These are phyloP conservation scores for Melanotaenia maccullochi DNA, from an alignment of 2,797 vertebrate species.

Conservation along the genomic window DNA sequence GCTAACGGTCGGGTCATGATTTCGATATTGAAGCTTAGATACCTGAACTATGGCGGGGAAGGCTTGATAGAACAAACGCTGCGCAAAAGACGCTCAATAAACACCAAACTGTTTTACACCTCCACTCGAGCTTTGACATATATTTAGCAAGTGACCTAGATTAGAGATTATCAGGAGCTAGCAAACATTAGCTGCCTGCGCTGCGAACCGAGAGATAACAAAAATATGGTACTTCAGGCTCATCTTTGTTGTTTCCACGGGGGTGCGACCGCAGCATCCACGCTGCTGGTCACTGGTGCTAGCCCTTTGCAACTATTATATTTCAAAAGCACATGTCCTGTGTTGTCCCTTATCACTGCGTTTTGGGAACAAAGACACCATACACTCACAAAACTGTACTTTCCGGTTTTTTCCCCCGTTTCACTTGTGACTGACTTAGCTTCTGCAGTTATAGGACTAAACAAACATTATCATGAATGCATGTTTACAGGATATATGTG, in stretches of 20 bases:
- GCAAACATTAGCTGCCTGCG: slow-evolving; percentile 32
- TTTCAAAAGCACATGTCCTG: background rate
- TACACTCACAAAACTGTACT: background rate
- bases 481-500: background rate
- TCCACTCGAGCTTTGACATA: background rate
- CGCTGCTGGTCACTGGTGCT: background rate
- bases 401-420: background rate
- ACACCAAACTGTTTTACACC: background rate
- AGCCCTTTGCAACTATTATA: background rate
- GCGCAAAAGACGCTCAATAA: background rate
- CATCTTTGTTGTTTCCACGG: slow-evolving; percentile 18
- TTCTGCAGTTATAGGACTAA: background rate
- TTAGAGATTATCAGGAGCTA: slow-evolving; percentile 49
- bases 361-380: background rate
- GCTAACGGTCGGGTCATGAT: background rate
- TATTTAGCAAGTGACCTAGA: slow-evolving; percentile 69
- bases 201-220: background rate
- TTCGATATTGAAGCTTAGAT: background rate
- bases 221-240: background rate
- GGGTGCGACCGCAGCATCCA: slow-evolving; percentile 4
- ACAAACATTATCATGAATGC: background rate
- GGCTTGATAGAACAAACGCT: background rate
- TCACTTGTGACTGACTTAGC: background rate
- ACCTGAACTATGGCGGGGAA: background rate
- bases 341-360: background rate